Conservation (phyloP, 2,888 invertebrate genomes). For the Liopterus haemorrhoidalis region DNA sequence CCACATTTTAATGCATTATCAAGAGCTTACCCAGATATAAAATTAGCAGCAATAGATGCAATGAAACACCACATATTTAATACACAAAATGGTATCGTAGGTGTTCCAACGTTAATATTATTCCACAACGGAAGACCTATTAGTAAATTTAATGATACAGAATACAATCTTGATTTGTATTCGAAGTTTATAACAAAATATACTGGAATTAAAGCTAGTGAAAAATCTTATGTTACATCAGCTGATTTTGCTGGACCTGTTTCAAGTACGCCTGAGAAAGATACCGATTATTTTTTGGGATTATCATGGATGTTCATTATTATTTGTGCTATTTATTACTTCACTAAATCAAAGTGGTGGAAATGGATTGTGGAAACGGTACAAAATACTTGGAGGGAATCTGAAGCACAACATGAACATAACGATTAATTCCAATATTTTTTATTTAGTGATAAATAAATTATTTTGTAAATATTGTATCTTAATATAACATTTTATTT, state of each 20-base stretch:
- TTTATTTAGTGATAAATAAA: neutral
- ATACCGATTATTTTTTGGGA: constrained; percentile 74
- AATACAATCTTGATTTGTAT: constrained; percentile 73
- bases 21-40: constrained; percentile 77
- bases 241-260: constrained; percentile 77
- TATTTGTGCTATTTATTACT: constrained; percentile 66
- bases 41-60: constrained; percentile 86
- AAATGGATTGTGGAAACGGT: constrained; percentile 74
- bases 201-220: constrained; percentile 62
- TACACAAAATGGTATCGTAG: constrained; percentile 85
- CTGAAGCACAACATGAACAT: constrained; percentile 76
- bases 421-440: constrained; percentile 51
- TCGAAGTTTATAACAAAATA: constrained; percentile 69
- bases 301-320: constrained; percentile 82
- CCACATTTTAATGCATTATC: constrained; percentile 87
- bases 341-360: constrained; percentile 72
- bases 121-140: constrained; percentile 85
- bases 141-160: constrained; percentile 76
- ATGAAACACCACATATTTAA: constrained; percentile 76
- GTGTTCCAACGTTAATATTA: constrained; percentile 81
- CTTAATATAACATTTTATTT: neutral
- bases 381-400: constrained; percentile 82
- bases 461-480: constrained; percentile 7
- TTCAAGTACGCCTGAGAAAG: constrained; percentile 66
- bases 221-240: constrained; percentile 63